Percentiles rank a stretch among this genome's conserved stretches.
Conservation (phyloP, 2,113 vertebrate species). For the Sorex araneus region DNA sequence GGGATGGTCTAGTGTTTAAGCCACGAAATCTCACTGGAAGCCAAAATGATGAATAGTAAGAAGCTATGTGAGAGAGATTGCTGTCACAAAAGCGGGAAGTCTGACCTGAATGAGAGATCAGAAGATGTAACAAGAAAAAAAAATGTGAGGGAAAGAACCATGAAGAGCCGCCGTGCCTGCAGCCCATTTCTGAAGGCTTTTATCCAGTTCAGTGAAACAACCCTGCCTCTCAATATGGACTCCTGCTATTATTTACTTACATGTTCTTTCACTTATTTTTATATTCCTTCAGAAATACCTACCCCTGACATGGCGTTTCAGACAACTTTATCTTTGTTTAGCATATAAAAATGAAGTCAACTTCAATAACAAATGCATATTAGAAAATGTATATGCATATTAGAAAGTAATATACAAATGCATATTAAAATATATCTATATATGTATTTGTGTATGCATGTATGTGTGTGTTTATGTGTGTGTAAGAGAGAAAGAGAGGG, state of each 20-base stretch:
- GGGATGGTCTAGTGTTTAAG: background rate
- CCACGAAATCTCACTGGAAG: rapidly evolving
- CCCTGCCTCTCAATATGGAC: background rate
- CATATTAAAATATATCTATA: no score
- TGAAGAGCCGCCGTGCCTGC: background rate
- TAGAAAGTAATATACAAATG: no score
- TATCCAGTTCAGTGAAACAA: background rate
- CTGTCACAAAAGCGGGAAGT: background rate
- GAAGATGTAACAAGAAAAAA: background rate
- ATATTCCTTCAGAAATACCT: background rate
- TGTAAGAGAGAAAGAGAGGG: no score
- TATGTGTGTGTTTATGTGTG: no score
- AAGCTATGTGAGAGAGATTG: background rate
- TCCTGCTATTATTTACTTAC: background rate
- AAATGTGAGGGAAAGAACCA: background rate
- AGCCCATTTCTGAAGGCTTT: background rate
- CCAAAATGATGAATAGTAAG: background rate
- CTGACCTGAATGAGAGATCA: background rate
- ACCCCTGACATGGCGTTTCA: background rate
- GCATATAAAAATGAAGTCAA: no score
- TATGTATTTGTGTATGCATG: no score
- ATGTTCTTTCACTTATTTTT: background rate
- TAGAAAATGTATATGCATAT: no score
- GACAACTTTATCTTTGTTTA: background rate
- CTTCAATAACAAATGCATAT: no score